Evolutionary conservation across 2,113 vertebrate genomes (phyloP).

Genomic region (Redunca redunca): DNA sequence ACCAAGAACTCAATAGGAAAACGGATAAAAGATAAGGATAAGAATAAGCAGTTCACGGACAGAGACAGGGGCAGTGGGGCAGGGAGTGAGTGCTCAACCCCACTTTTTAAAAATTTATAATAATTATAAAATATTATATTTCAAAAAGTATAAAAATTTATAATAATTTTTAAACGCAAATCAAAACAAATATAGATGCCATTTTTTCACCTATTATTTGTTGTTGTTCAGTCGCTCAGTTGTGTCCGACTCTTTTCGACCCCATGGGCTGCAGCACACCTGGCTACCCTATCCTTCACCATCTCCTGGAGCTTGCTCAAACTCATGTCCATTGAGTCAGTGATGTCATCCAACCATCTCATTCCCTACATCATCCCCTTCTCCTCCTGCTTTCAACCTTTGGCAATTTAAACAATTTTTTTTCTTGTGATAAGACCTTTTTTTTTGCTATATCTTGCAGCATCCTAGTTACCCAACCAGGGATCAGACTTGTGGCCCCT

Average conservation of each 20-base stretch:
- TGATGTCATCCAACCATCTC: background rate
- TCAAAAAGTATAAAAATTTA: background rate
- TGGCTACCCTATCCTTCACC: background rate
- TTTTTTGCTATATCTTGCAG: background rate
- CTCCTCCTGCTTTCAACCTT: background rate
- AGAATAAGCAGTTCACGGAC: background rate
- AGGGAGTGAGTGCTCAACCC: background rate
- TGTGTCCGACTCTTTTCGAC: background rate
- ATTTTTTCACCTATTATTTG: background rate
- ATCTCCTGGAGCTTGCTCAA: background rate
- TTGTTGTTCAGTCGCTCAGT: background rate
- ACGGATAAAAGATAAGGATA: background rate
- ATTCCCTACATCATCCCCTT: background rate
- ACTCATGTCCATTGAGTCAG: background rate
- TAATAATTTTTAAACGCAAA: background rate
- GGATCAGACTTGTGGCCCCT: background rate
- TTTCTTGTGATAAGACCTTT: background rate
- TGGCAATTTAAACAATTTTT: background rate
- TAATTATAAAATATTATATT: background rate
- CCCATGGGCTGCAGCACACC: background rate
- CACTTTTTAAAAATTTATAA: background rate
- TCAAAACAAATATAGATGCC: background rate
- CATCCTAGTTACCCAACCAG: background rate
- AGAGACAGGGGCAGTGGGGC: background rate
- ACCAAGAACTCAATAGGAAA: background rate